phyloP scores from a whole-genome alignment of 2,888 invertebrate species.

The Sinodicranocentrus sp. region DNA sequence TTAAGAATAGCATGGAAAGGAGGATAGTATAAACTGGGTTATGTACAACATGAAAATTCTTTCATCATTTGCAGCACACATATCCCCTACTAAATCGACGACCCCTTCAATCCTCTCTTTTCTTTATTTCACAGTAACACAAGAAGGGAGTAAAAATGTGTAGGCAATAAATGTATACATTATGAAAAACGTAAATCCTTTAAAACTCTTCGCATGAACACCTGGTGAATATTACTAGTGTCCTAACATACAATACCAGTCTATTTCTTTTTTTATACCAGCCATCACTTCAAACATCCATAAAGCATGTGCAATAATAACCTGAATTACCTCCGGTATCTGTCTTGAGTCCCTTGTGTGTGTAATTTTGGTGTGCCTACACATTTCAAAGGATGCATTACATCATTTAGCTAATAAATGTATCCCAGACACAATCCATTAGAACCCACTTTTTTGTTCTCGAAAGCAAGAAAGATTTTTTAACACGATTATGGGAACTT shows the following conservation, averaged over 20 bases:
- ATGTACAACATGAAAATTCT: too few species aligned
- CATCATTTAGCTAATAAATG: not conserved
- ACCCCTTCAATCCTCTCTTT: too few species aligned
- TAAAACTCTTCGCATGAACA: not conserved
- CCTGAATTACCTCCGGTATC: not conserved
- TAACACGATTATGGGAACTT: conserved; percentile 39
- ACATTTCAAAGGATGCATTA: not conserved
- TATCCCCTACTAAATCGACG: too few species aligned
- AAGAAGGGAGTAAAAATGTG: too few species aligned
- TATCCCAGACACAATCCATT: not conserved
- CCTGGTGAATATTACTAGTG: not conserved
- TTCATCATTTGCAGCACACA: too few species aligned
- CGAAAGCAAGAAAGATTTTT: conserved; percentile 7
- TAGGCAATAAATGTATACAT: too few species aligned
- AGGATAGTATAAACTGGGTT: too few species aligned
- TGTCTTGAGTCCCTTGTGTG: not conserved
- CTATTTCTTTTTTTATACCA: too few species aligned
- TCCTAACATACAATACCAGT: too few species aligned
- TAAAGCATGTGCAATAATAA: not conserved
- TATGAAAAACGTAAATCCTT: not conserved
- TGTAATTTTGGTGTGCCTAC: conserved; percentile 1
- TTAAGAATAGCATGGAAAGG: too few species aligned
- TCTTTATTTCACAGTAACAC: too few species aligned
- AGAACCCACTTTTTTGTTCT: conserved; percentile 15
- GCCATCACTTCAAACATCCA: not conserved